Base-by-base conservation (phyloP, 2,888 invertebrate genomes). In the Hanleya hanleyi region DNA sequence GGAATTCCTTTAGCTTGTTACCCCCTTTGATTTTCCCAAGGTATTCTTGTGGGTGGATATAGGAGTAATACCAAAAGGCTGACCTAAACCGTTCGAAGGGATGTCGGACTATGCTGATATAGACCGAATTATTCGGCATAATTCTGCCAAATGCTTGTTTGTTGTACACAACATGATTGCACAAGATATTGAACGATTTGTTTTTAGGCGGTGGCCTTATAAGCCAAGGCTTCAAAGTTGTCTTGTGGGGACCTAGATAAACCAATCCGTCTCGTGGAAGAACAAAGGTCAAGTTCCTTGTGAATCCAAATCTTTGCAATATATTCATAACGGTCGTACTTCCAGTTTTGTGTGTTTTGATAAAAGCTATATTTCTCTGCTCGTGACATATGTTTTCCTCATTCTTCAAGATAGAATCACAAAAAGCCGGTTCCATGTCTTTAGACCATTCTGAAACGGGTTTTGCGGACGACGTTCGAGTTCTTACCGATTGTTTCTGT, bases 51-150 rank as follows among this genome's bases (percentile, higher is more conserved):
- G 29, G 57, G 9, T 57, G 57, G 29, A 57, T 32, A 32, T 22
- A 15, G 26, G 57, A 57, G 29, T 57, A 57, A 57, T 78, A 80
- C 41, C 77, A 78, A 38, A 78, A 77, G 3, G 78, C 73, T 15
- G 80, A 80, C 22, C 74, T 71, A 41, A 81, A 80, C 66, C 79
- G 80, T 6, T 67, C 57, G 38, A 78, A 75, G 5, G 81, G 81
- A 32, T 81, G 76, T 12, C 81, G 41, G 1, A 80, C 72, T 33
- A 80, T 79, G 41, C 77, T 62, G 7, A 80, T 66, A 67, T 79
- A 81, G 1, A 70, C 64, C 7, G 80, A 77, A 29, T 76, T 69
- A 3, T 29, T n/a, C 7, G 81, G 77, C 81, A 81, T 77, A 18
- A 81, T 57, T 22, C 26, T 26, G 26, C 67, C 76, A 71, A 76